Conservation (phyloP, 2,113 vertebrate genomes). For the Serranochromis macrocephalus region DNA sequence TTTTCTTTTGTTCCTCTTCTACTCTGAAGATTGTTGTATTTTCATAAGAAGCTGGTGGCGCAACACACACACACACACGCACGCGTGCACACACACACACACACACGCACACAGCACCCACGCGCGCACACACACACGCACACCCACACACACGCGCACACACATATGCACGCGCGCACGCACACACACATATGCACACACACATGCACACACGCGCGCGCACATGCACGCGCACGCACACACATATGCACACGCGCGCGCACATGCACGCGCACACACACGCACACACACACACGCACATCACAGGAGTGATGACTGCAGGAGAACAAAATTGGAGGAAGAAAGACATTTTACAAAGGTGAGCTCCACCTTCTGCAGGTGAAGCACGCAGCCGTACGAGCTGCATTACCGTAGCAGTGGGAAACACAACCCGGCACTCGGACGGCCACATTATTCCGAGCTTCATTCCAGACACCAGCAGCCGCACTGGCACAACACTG, state of each 20-base stretch:
- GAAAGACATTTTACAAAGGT: slow-evolving; percentile 24
- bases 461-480: slow-evolving; percentile 54
- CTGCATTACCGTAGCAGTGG: slow-evolving; percentile 58
- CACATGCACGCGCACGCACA: background rate
- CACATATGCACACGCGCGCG: too few relatives aligned
- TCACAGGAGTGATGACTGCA: background rate
- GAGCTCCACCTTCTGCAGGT: background rate
- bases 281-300: background rate
- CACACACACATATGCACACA: background rate
- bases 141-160: background rate
- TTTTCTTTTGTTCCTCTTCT: background rate
- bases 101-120: background rate
- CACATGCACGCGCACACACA: background rate
- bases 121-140: background rate
- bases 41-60: slow-evolving; percentile 10
- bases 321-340: background rate
- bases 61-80: background rate
- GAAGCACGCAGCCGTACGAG: background rate
- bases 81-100: background rate
- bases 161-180: too few relatives aligned
- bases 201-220: too few relatives aligned
- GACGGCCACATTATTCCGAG: slow-evolving; percentile 56
- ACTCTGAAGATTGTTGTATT: background rate
- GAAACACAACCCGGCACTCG: slow-evolving; percentile 42
- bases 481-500: slow-evolving; percentile 39